These are phyloP conservation scores for Epizoanthus ramosus DNA, from an alignment of 92 coral and sea anemone species.

Conservation along the genomic window DNA sequence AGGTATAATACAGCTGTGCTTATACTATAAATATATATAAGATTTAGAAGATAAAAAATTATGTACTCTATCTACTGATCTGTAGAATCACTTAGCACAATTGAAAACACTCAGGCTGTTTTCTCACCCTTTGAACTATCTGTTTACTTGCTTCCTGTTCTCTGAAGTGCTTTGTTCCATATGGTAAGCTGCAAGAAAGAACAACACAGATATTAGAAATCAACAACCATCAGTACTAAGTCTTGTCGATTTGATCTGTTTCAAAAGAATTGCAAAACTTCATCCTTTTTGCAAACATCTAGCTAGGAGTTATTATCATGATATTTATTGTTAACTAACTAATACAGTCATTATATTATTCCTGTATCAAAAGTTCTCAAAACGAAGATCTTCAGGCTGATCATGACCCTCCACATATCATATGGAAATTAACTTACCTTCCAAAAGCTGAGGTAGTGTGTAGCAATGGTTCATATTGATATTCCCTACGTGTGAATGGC, in stretches of 20 bases:
- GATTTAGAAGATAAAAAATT: background rate
- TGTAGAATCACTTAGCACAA: no score
- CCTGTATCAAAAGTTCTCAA: no score
- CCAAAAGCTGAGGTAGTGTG: constrained; percentile 95
- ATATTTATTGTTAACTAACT: no score
- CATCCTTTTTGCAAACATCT: no score
- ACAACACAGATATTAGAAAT: background rate
- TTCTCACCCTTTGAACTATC: constrained; percentile 73
- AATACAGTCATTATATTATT: no score
- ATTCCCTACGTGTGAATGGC: constrained; percentile 88
- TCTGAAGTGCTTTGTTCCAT: constrained; percentile 93
- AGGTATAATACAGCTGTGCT: background rate
- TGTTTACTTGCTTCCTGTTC: constrained; percentile 73
- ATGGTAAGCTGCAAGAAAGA: constrained; percentile 72
- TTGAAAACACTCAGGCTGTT: no score
- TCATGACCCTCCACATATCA: background rate
- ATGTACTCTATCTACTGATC: background rate
- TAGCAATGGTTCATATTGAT: constrained; percentile 79
- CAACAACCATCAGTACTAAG: no score
- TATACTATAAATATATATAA: background rate
- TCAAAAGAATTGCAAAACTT: no score
- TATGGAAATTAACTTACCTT: constrained; percentile 64
- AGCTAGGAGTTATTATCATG: no score
- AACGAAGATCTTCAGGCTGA: background rate
- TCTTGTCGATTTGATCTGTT: no score